phyloP scores from a whole-genome alignment of 2,113 vertebrate species.

The Urocitellus parryii region DNA sequence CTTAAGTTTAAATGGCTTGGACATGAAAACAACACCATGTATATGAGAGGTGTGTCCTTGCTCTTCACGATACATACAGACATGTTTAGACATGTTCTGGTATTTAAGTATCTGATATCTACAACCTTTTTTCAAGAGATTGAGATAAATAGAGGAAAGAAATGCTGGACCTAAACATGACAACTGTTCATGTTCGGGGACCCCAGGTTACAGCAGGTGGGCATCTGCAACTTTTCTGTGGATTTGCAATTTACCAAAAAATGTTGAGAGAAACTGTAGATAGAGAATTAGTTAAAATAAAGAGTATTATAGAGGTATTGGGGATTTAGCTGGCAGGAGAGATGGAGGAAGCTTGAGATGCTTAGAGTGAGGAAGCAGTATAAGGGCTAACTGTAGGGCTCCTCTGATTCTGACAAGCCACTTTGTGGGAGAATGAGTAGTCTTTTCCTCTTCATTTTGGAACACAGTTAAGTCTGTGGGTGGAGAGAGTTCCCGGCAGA shows the following conservation, averaged over 20 bases:
- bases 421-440: not conserved
- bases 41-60: not conserved
- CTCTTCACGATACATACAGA: not conserved
- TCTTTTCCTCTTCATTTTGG: not conserved
- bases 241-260: not conserved
- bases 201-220: not conserved
- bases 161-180: not conserved
- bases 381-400: too few species aligned
- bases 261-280: not conserved
- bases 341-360: not conserved
- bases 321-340: not conserved
- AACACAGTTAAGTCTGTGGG: not conserved
- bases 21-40: not conserved
- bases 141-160: not conserved
- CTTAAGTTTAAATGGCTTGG: not conserved
- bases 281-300: not conserved
- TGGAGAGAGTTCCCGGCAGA: not conserved
- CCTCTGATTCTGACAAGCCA: not conserved
- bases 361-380: not conserved
- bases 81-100: not conserved
- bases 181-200: not conserved
- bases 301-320: not conserved
- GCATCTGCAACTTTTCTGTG: not conserved
- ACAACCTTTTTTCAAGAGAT: not conserved
- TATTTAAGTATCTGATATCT: not conserved